Evolutionary conservation across 2,797 vertebrate species (phyloP).

Genomic region (Onychomys torridus): DNA sequence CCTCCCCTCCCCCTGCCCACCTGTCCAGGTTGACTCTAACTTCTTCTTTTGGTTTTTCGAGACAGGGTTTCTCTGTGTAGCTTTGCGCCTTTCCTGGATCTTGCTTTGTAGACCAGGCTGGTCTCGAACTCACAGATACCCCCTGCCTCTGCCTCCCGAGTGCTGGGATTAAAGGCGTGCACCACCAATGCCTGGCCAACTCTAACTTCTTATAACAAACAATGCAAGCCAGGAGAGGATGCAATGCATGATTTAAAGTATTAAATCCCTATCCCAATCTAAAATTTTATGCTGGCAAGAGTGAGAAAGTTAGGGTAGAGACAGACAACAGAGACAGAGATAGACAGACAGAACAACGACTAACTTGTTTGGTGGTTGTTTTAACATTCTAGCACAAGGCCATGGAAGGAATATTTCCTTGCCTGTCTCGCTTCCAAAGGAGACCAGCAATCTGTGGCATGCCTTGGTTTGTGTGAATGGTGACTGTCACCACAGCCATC

Average conservation of each 20-base stretch:
- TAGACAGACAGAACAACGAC: not conserved
- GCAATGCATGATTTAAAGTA: not conserved
- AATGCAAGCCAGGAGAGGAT: not conserved
- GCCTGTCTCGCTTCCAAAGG: not conserved
- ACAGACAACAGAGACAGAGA: not conserved
- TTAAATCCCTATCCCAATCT: not conserved
- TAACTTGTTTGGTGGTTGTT: not conserved
- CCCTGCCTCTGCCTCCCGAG: too few relatives aligned
- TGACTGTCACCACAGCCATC: not conserved
- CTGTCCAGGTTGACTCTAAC: not conserved
- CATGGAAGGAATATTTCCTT: not conserved
- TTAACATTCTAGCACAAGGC: not conserved
- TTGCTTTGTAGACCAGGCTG: too few relatives aligned
- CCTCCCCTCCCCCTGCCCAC: too few relatives aligned
- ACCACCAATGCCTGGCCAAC: too few relatives aligned
- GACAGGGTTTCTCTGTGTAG: too few relatives aligned
- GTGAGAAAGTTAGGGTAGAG: not conserved
- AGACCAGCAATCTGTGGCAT: not conserved
- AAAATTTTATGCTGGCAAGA: not conserved
- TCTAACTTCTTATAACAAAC: not conserved
- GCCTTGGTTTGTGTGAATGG: not conserved
- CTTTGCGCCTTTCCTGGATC: too few relatives aligned
- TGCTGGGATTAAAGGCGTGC: too few relatives aligned
- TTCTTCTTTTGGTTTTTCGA: too few relatives aligned
- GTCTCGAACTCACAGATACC: too few relatives aligned